Base-by-base conservation (phyloP, 2,113 vertebrate species). In the Cairina moschata region DNA sequence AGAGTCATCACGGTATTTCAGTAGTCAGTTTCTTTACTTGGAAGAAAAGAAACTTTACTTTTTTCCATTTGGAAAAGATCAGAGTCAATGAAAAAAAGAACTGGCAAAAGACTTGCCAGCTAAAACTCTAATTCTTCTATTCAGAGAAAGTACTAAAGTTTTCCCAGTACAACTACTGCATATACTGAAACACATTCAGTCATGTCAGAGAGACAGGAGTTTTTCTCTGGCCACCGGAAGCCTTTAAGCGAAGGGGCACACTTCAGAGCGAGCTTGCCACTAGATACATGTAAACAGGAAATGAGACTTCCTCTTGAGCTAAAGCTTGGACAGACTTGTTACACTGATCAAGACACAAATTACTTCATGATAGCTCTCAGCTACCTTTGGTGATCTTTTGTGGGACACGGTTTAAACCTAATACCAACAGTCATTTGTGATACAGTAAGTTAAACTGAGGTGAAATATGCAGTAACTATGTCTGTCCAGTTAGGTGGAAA, bases 381-480 rank as follows among this genome's bases (percentile, higher is more conserved):
- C 72, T 72, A 29, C 23, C 9, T 73, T 34, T 18, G n/a, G 11
- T n/a, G 67, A 88, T 2, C 3, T 59, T 71, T 72, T 46, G 10
- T 58, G 23, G 46, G 46, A 58, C 56, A 21, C 81, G 6, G 72
- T 31, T 56, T 71, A 66, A 60, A 82, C 56, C 69, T 66, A 71
- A 90, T n/a, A 40, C 48, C 11, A 87, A 36, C 2, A 9, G 58
- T 50, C 21, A 75, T 44, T 88, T 34, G 82, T 13, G 15, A 58
- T 5, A 40, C 0, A 1, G 32, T 29, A 40, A 85, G 52, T 40
- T 63, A 72, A n/a, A n/a, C 10, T 29, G 28, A n/a, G 31, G 17
- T 68, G 28, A 68, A 38, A 31, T 22, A 74, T 68, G 34, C 8
- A 13, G 38, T 60, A 62, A 54, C 31, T 42, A 3, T 20, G 11